Conservation (phyloP, 2,797 vertebrate genomes). For the Scomberomorus guttatus region DNA sequence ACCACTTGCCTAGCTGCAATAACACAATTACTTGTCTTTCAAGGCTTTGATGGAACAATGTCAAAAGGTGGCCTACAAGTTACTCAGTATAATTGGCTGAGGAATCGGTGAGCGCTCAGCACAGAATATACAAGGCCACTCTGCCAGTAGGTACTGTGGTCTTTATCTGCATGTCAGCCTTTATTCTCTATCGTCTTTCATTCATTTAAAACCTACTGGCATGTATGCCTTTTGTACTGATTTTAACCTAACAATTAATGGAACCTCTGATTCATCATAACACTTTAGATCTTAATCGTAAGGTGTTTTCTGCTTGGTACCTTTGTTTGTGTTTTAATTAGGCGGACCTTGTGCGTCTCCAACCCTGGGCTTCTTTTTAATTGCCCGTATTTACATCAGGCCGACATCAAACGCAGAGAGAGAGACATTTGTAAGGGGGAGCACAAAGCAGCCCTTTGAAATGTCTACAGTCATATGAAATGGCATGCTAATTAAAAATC, state of each 20-base stretch:
- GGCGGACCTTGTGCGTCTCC: constrained; percentile 92
- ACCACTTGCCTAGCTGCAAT: constrained; percentile 41
- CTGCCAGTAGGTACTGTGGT: constrained; percentile 57
- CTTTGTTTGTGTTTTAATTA: constrained; percentile 99
- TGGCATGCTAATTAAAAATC: constrained; percentile 94
- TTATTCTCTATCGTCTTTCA: constrained; percentile 72
- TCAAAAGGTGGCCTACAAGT: constrained; percentile 63
- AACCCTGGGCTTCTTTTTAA: constrained; percentile 94
- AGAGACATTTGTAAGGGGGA: constrained; percentile 93
- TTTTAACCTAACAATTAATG: constrained; percentile 94
- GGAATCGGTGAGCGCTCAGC: constrained; percentile 53
- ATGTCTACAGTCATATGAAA: constrained; percentile 94
- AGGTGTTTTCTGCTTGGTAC: constrained; percentile 90
- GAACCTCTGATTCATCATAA: constrained; percentile 92
- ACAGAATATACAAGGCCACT: constrained; percentile 78
- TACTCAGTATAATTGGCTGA: constrained; percentile 64
- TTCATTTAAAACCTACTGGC: constrained; percentile 89
- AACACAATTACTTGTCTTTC: constrained; percentile 54
- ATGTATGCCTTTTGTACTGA: constrained; percentile 88
- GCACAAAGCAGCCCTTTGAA: constrained; percentile 95
- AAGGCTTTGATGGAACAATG: constrained; percentile 67
- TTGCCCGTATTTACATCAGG: constrained; percentile 96
- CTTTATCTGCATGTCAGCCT: constrained; percentile 76
- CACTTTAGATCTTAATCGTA: constrained; percentile 96
- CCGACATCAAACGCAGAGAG: constrained; percentile 92